Conservation (phyloP, 2,113 vertebrate species). For the Cyprinodon brontotheroides region DNA sequence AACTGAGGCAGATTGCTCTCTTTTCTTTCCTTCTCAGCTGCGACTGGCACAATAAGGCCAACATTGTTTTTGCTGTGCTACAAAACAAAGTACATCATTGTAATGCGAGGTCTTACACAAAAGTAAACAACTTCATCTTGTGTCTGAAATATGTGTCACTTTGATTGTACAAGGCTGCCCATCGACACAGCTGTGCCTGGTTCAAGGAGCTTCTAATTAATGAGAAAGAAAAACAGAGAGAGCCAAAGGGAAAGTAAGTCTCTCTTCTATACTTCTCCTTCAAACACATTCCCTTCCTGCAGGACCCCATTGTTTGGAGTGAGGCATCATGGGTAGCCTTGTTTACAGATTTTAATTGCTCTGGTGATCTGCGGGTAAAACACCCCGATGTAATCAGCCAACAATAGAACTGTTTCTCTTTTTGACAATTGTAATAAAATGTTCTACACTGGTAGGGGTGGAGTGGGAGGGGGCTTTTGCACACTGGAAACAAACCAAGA, state of each 20-base stretch:
- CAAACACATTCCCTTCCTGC: slow-evolving; percentile 77
- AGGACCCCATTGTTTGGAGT: slow-evolving; percentile 81
- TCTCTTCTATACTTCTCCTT: slow-evolving; percentile 74
- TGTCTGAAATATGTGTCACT: slow-evolving; percentile 79
- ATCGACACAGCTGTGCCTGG: slow-evolving; percentile 72
- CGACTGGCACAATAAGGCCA: slow-evolving; percentile 56
- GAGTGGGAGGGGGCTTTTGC: slow-evolving; percentile 54
- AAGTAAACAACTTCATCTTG: slow-evolving; percentile 81
- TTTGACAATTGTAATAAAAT: slow-evolving; percentile 89
- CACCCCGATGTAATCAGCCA: slow-evolving; percentile 83
- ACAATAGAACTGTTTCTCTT: slow-evolving; percentile 84
- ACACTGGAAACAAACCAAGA: slow-evolving; percentile 31
- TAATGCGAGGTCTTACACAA: slow-evolving; percentile 74
- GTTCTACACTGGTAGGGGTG: slow-evolving; percentile 55
- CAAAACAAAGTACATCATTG: slow-evolving; percentile 69
- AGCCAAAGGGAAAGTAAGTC: slow-evolving; percentile 59
- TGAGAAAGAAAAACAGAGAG: slow-evolving; percentile 41
- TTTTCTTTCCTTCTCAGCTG: slow-evolving; percentile 59
- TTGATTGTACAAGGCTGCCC: slow-evolving; percentile 77
- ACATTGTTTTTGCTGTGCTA: slow-evolving; percentile 57
- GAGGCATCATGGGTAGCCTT: slow-evolving; percentile 83
- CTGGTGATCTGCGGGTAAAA: slow-evolving; percentile 86
- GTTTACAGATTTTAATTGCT: slow-evolving; percentile 94
- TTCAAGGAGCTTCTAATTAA: slow-evolving; percentile 82
- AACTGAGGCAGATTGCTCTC: slow-evolving; percentile 34